phyloP scores from a whole-genome alignment of 2,888 invertebrate genomes.

The Uloborus plumipes region DNA sequence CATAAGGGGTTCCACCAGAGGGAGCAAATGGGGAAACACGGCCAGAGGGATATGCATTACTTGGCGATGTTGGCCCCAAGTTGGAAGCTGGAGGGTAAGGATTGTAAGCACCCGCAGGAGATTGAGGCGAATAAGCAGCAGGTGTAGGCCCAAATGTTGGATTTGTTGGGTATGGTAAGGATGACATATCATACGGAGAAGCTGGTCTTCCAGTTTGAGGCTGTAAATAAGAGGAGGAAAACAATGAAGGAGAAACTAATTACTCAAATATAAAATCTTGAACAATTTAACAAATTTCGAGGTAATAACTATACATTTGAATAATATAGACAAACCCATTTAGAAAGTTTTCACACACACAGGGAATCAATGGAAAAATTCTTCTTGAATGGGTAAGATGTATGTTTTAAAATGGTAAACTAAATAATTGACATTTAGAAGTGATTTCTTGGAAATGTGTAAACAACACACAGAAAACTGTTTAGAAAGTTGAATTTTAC shows the following conservation, averaged over 20 bases:
- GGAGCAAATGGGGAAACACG: constrained; percentile 16
- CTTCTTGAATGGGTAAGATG: not conserved
- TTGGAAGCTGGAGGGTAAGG: constrained; percentile 33
- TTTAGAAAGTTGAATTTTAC: too few species aligned
- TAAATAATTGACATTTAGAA: too few species aligned
- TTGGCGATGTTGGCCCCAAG: constrained; percentile 15
- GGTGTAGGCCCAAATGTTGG: constrained; percentile 55
- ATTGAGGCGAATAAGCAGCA: constrained; percentile 17
- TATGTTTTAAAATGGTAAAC: too few species aligned
- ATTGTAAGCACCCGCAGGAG: constrained; percentile 46
- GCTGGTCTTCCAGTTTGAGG: constrained; percentile 23
- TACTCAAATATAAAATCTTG: not conserved
- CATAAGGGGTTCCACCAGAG: constrained; percentile 22
- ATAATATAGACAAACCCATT: not conserved
- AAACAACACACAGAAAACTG: too few species aligned
- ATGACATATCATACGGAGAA: constrained; percentile 39
- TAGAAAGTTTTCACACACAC: too few species aligned
- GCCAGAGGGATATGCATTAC: constrained; percentile 16
- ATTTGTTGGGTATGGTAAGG: constrained; percentile 49
- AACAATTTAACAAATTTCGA: too few species aligned
- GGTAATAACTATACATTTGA: not conserved
- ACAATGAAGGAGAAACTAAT: not conserved
- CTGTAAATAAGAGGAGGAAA: constrained; percentile 19
- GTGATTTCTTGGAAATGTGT: too few species aligned
- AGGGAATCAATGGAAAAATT: too few species aligned